Evolutionary conservation across 2,888 invertebrate species (phyloP).

Genomic region (Seira musarum): DNA sequence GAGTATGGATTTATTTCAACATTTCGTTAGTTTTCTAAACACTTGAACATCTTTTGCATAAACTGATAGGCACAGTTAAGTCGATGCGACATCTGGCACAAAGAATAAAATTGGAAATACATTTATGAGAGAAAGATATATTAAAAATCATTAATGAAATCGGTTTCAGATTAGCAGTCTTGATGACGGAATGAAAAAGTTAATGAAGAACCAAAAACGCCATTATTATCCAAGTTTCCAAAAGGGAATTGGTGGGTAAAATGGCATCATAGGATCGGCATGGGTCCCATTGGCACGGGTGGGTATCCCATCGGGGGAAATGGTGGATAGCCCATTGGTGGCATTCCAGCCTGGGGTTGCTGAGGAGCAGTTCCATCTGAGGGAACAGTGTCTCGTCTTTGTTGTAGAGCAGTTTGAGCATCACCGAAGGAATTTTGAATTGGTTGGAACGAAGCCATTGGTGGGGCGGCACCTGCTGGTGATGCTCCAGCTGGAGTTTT

Average conservation of each 20-base stretch:
- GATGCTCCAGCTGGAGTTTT: constrained; percentile 21
- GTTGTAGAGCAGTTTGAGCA: background rate
- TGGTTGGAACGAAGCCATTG: no score
- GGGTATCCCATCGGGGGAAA: constrained; percentile 25
- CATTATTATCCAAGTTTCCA: background rate
- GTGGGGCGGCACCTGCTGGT: constrained; percentile 3
- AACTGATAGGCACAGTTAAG: no score
- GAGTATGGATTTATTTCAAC: no score
- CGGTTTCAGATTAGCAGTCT: no score
- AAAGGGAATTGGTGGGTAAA: constrained; percentile 25
- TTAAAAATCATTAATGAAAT: no score
- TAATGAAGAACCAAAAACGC: constrained; percentile 3
- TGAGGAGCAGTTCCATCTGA: constrained; percentile 10
- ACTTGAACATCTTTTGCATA: no score
- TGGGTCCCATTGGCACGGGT: constrained; percentile 14
- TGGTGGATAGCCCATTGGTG: constrained; percentile 3
- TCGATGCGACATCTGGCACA: no score
- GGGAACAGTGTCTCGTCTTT: constrained; percentile 23
- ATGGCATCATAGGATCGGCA: constrained; percentile 45
- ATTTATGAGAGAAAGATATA: no score
- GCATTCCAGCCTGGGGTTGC: constrained; percentile 15
- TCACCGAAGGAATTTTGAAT: no score
- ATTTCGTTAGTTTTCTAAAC: no score
- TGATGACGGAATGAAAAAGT: background rate
- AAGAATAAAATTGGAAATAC: no score